Base-by-base conservation (phyloP, 2,888 invertebrate species). In the Drosophila yooni region DNA sequence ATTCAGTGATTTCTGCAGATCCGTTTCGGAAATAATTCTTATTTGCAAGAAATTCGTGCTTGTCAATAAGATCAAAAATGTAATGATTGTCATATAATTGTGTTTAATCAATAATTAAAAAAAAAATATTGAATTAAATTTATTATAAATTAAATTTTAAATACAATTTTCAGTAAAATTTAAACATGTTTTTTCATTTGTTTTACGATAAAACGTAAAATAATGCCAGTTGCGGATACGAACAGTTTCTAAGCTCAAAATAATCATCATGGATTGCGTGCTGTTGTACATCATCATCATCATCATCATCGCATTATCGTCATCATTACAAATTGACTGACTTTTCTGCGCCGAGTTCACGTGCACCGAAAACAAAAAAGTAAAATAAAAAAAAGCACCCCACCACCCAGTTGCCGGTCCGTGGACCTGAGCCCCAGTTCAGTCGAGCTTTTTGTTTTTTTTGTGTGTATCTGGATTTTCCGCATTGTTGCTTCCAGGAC, bases 401-500 rank as follows among this genome's bases (percentile, higher is more conserved):
- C 33, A 43, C 54, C 21, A 33, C 25, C 43, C 54, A 46, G n/a
- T 27, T 15, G 29, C 21, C 11, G 43, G 56, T 56, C 59, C 56
- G 21, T 29, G n/a, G 61, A 38, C 29, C 31, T 6, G 31, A 40
- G 53, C 13, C 53, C 64, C 53, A 53, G 46, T 53, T 66, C 25
- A 33, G 15, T 61, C 36, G 34, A 38, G 56, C 56, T 56, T 29
- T 56, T 56, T 21, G 38, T 46, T 25, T 46, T 46, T 38, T n/a
- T 60, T 58, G 58, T 76, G 54, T 77, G 72, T 72, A 72, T 78
- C 68, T 60, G 63, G 54, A 60, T 72, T 74, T 73, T 70, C 74
- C 78, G 74, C 73, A 74, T 70, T 73, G 73, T 67, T 79, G 78
- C 81, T 78, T 73, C 69, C 81, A 81, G 79, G 79, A 79, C 81